Evolutionary conservation across 2,797 vertebrate species (phyloP), one percentile per base, ranked within the genome.

Genomic region (Meriones psammophilus): DNA sequence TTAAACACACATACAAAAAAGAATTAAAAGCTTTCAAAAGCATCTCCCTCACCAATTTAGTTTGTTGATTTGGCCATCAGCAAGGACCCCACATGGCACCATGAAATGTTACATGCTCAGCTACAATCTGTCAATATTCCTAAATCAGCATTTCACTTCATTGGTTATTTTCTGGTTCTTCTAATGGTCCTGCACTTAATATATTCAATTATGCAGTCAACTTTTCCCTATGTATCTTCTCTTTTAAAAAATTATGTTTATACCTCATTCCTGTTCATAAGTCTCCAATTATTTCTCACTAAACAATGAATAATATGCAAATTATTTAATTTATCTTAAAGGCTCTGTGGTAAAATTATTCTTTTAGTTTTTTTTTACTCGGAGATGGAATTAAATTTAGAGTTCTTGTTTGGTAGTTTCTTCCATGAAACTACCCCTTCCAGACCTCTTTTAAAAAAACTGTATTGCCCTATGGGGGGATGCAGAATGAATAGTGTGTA

Each of bases 311-410:
- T 80, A 80, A 88, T 88, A 90, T 42, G 4, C 30, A 86, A 68
- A 95, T 83, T 86, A 24, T 64, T 93, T 22, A 66, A 95, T 86
- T 60, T 79, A 14, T 22, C 50, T 84, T 94, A 17, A 92, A 83
- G n/a, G 0, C 83, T 85, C 42, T 50, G 42, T 46, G 5, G 22
- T 77, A 50, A 89, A 58, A 89, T 54, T 88, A 78, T 71, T 79
- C 85, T 89, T 89, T 84, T n/a, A 88, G 58, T 13, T 13, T 66
- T 92, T 64, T 90, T 22, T 69, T 73, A 50, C 28, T 50, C 12
- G 18, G 30, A 50, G 22, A 39, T 64, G 8, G 39, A 60, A n/a
- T 66, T 89, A 42, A 66, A 24, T 64, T 15, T n/a, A 78, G 20
- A 60, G 39, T 60, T 89, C 50, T 46, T 26, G 4, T 17, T 64